Conservation (phyloP, 53 echinoderm and acorn worm genomes). For the Apostichopus leukothele region DNA sequence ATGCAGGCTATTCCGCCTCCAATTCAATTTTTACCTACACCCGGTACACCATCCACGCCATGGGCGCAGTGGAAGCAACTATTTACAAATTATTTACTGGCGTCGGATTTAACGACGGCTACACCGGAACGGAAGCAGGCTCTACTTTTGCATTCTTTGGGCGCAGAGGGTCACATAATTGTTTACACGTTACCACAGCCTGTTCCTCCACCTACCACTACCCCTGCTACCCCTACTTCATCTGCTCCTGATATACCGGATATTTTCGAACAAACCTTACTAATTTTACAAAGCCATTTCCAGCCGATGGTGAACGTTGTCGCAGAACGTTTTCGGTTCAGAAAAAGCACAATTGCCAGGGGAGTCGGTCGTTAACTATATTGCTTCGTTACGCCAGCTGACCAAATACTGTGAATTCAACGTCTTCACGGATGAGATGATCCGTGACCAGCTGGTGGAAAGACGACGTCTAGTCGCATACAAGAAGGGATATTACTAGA, state of each 20-base stretch:
- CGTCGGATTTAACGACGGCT: not conserved
- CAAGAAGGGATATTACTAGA: conserved; percentile 55
- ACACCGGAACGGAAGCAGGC: conserved; percentile 26
- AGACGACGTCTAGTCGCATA: conserved; percentile 36
- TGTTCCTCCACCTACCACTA: not conserved
- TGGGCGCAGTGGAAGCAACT: too few species aligned
- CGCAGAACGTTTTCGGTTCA: conserved; percentile 55
- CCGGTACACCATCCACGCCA: too few species aligned
- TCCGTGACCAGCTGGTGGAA: conserved; percentile 61
- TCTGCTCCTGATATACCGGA: not conserved
- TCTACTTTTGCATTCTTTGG: conserved; percentile 26
- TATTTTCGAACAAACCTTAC: conserved; percentile 25
- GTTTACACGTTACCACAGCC: conserved; percentile 12
- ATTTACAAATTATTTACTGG: conserved; percentile 24
- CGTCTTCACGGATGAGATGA: conserved; percentile 51
- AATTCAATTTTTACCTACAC: too few species aligned
- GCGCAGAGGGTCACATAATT: conserved; percentile 14
- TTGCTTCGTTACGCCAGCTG: conserved; percentile 52
- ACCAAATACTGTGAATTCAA: conserved; percentile 56
- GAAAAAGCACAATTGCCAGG: conserved; percentile 48
- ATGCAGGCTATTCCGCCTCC: too few species aligned
- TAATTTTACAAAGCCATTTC: conserved; percentile 38
- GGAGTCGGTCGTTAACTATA: conserved; percentile 39
- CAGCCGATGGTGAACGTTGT: conserved; percentile 50
- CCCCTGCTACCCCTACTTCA: too few species aligned